Evolutionary conservation across 2,113 vertebrate species (phyloP).

Genomic region (Antechinus stuartii): DNA sequence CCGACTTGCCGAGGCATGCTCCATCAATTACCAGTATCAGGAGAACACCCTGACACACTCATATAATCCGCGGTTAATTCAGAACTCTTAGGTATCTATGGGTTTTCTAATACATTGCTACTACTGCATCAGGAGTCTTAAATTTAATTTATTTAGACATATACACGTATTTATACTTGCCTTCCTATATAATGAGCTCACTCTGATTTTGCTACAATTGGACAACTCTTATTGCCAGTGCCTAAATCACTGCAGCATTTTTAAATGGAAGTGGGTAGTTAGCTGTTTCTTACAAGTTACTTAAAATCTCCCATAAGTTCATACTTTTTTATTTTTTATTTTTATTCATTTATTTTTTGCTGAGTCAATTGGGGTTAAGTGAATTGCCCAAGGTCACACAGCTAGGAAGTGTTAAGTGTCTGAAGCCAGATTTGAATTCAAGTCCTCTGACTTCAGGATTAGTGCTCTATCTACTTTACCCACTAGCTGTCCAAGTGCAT

Average conservation of each 20-base stretch:
- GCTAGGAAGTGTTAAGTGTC: too few species aligned
- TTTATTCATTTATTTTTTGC: too few species aligned
- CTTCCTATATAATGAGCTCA: not conserved
- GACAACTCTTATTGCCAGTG: not conserved
- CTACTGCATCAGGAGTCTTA: not conserved
- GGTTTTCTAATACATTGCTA: not conserved
- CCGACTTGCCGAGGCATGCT: not conserved
- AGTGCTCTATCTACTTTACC: not conserved
- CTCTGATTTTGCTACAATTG: not conserved
- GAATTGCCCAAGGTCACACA: too few species aligned
- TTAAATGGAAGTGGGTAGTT: not conserved
- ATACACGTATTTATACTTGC: not conserved
- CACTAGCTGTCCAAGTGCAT: not conserved
- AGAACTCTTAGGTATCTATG: not conserved
- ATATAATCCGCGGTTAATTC: not conserved
- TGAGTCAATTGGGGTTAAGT: too few species aligned
- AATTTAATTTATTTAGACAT: not conserved
- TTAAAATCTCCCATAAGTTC: not conserved
- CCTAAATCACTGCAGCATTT: not conserved
- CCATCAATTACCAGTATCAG: not conserved
- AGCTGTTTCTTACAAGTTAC: not conserved
- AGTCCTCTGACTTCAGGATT: too few species aligned
- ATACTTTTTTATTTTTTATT: not conserved
- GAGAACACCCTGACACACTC: not conserved
- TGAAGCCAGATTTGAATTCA: too few species aligned